These are phyloP conservation scores for Eulithis prunata DNA, from an alignment of 2,888 invertebrate species.

Conservation along the genomic window DNA sequence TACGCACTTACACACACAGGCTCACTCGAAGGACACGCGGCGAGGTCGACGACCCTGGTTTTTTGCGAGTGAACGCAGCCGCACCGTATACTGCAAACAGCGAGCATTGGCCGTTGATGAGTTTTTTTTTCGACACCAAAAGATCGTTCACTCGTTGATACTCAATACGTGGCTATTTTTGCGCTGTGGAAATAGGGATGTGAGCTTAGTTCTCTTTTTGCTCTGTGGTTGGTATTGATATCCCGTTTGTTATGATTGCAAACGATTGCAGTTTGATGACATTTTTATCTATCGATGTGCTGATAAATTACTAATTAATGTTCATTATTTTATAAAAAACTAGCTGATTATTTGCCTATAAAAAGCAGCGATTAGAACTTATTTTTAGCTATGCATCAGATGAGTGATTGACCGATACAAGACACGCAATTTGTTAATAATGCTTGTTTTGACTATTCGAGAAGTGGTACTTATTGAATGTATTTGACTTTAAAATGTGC, in stretches of 20 bases:
- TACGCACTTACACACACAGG: slow-evolving; percentile 70
- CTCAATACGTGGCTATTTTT: slow-evolving; percentile 62
- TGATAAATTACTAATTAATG: slow-evolving; percentile 12
- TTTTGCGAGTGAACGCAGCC: slow-evolving; percentile 75
- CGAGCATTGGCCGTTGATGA: slow-evolving; percentile 76
- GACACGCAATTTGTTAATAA: too few relatives aligned
- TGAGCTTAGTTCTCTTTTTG: slow-evolving; percentile 56
- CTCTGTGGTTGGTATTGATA: slow-evolving; percentile 29
- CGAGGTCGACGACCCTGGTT: slow-evolving; percentile 77
- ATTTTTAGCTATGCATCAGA: slow-evolving; percentile 31
- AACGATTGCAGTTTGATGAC: slow-evolving; percentile 39
- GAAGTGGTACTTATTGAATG: slow-evolving; percentile 28
- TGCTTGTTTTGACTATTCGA: neutral
- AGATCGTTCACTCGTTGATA: slow-evolving; percentile 55
- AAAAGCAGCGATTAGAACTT: slow-evolving; percentile 20
- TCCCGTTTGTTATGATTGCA: slow-evolving; percentile 64
- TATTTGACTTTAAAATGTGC: slow-evolving; percentile 54
- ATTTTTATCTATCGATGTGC: slow-evolving; percentile 38
- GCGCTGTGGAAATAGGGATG: slow-evolving; percentile 72
- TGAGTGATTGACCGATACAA: too few relatives aligned
- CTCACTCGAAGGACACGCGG: slow-evolving; percentile 78
- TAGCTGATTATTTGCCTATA: slow-evolving; percentile 12
- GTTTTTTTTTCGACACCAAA: slow-evolving; percentile 55
- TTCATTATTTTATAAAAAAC: slow-evolving; percentile 19
- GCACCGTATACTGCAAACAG: slow-evolving; percentile 71